Conservation (phyloP, 1,140 invertebrate genomes). For the Lordiphosa stackelbergi region DNA sequence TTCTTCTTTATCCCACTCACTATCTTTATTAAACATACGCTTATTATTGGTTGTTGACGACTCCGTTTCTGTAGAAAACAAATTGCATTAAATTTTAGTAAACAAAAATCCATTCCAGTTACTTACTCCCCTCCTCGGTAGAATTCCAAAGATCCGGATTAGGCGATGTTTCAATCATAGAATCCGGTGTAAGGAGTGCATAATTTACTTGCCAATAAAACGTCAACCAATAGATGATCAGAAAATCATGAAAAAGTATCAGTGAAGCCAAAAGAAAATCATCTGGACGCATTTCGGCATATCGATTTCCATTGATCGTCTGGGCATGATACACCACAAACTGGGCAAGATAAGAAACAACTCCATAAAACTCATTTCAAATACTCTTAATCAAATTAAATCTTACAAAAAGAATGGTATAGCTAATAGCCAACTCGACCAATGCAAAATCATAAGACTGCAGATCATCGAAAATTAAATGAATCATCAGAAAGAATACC, state of each 20-base stretch:
- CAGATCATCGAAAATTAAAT: background rate
- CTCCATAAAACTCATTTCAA: background rate
- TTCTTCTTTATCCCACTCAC: background rate
- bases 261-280: constrained; percentile 45
- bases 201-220: constrained; percentile 39
- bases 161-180: too few relatives aligned
- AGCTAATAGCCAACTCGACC: constrained; percentile 13
- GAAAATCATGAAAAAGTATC: constrained; percentile 62
- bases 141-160: too few relatives aligned
- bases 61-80: too few relatives aligned
- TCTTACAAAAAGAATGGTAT: constrained; percentile 34
- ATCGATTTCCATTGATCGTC: constrained; percentile 51
- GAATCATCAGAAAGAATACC: constrained; percentile 23
- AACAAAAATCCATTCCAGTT: background rate
- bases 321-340: constrained; percentile 62
- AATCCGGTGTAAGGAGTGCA: too few relatives aligned
- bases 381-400: too few relatives aligned
- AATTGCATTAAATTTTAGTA: too few relatives aligned
- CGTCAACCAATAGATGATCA: constrained; percentile 59
- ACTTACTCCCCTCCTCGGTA: background rate
- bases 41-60: too few relatives aligned
- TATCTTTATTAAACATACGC: too few relatives aligned
- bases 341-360: constrained; percentile 6
- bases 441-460: background rate
- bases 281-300: constrained; percentile 56